These are phyloP conservation scores for Drosophila yooni DNA, from an alignment of 2,888 invertebrate species.

Conservation along the genomic window DNA sequence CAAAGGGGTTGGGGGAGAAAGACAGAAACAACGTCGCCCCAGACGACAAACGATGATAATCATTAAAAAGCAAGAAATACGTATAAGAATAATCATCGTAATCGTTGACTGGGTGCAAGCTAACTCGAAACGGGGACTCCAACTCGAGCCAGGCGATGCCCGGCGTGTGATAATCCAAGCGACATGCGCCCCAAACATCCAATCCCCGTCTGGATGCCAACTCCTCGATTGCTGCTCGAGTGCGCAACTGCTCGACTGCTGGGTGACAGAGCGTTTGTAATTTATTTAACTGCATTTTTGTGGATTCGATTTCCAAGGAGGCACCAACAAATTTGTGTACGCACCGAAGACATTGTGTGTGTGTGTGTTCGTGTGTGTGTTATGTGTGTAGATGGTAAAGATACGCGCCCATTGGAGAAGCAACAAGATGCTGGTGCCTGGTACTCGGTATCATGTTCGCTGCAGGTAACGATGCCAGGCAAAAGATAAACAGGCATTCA, in stretches of 20 bases:
- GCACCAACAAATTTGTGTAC: constrained; percentile 69
- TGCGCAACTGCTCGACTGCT: constrained; percentile 45
- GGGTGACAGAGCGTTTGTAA: constrained; percentile 81
- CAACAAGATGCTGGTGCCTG: constrained; percentile 68
- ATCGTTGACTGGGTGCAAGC: constrained; percentile 46
- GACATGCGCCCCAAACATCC: constrained; percentile 63
- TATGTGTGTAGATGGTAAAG: constrained; percentile 63
- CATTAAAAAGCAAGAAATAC: constrained; percentile 61
- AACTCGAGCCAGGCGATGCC: constrained; percentile 57
- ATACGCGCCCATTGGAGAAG: constrained; percentile 56
- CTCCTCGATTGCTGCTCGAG: constrained; percentile 12
- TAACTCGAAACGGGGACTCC: constrained; percentile 8
- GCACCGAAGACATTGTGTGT: constrained; percentile 46
- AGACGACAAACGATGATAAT: constrained; percentile 57
- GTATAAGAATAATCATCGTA: constrained; percentile 61
- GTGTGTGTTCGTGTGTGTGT: constrained; percentile 15
- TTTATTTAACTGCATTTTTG: constrained; percentile 81
- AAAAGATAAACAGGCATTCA: constrained; percentile 57
- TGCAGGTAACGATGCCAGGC: constrained; percentile 71
- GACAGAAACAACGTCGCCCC: constrained; percentile 8
- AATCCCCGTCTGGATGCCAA: constrained; percentile 17
- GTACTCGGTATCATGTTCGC: constrained; percentile 59
- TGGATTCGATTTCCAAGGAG: constrained; percentile 78
- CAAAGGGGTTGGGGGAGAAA: constrained; percentile 22
- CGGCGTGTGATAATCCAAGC: constrained; percentile 70